A percentile compares a stretch with the other conserved stretches of the same genome.
Evolutionary conservation across 2,113 vertebrate genomes (phyloP).

Genomic region (Ceyx cyanopectus): DNA sequence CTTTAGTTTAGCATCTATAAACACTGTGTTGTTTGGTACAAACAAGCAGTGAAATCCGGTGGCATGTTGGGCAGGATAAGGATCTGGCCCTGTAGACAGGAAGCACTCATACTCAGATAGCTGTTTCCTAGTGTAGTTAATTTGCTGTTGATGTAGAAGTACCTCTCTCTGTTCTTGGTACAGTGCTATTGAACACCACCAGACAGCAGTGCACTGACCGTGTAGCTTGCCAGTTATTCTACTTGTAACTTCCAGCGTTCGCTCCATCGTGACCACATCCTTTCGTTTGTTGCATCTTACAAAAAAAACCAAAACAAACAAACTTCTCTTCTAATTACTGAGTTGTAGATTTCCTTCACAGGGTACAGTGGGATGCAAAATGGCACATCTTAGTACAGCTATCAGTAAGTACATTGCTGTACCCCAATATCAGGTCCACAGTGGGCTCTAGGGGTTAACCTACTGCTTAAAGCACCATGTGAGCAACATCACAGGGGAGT

Average conservation of each 20-base stretch:
- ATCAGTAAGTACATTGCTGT: not conserved
- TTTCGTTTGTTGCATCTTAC: not conserved
- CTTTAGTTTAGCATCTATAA: not conserved
- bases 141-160: fast-evolving
- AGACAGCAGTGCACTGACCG: not conserved
- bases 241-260: not conserved
- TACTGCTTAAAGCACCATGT: not conserved
- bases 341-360: not conserved
- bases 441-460: not conserved
- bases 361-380: not conserved
- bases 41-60: not conserved
- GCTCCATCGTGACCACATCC: not conserved
- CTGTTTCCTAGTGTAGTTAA: not conserved
- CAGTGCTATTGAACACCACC: not conserved
- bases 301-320: not conserved
- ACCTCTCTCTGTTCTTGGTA: fast-evolving
- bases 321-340: not conserved
- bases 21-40: not conserved
- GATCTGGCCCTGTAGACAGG: not conserved
- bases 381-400: fast-evolving
- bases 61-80: not conserved
- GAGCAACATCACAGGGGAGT: fast-evolving
- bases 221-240: not conserved
- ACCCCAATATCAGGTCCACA: not conserved
- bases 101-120: not conserved